Evolutionary conservation across 1,140 invertebrate genomes (phyloP), one percentile per base, ranked within the genome.

Genomic region (Magallana gigas): DNA sequence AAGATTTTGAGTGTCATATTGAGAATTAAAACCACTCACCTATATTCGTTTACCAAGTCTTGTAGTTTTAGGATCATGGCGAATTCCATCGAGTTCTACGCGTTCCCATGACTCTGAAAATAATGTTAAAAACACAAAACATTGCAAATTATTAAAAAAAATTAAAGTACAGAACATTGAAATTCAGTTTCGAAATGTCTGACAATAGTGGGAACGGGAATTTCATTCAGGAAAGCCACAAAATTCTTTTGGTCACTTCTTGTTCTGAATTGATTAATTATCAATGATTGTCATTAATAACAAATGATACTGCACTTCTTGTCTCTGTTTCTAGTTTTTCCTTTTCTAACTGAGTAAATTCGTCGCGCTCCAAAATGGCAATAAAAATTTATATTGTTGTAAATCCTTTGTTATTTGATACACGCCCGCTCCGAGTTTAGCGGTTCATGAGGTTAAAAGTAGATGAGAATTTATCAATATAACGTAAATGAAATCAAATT

Each of bases 171-270:
- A 76, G 60, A 36, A 76, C 36, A 48, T 5, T 48, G 36, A 48
- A 48, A 48, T 48, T 23, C 29, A 18, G 36, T 11, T 76, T 76
- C 36, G 68, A 29, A 62, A 62, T 62, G 14, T 12, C 12, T 29
- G 23, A 76, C 64, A 29, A 11, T 76, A 18, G 36, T 76, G 68
- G 68, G 23, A 76, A 18, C 23, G 68, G 23, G 23, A 29, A 76
- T 29, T 76, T 76, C 68, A 76, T 76, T 76, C 68, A 76, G 68
- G 68, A 76, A 76, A 76, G 68, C 68, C 68, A 76, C 68, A 76
- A 76, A 76, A 76, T 76, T 76, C 68, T 76, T 76, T 76, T 76
- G 68, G 68, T 29, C 68, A 76, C 11, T 76, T 18, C 14, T 29
- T 76, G 68, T 76, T 76, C 36, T 76, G 36, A 11, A 76, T 76